Evolutionary conservation across 2,113 vertebrate genomes (phyloP).

Genomic region (Acinonyx jubatus): DNA sequence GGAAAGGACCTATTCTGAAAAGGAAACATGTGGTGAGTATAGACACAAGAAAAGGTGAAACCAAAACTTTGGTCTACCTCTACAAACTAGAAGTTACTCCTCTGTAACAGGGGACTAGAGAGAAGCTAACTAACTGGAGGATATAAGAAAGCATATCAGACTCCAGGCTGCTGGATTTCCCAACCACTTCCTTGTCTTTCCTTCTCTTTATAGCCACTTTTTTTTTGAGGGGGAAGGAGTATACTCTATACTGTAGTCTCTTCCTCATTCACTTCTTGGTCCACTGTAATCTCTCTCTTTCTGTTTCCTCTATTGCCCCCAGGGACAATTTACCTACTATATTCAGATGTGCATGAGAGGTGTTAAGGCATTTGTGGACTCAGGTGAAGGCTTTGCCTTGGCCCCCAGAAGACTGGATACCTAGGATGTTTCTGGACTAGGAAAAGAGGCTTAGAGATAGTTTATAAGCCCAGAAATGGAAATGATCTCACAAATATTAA

Average conservation of each 20-base stretch:
- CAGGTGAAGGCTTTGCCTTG: not conserved
- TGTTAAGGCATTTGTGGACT: not conserved
- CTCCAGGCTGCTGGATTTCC: not conserved
- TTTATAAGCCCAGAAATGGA: not conserved
- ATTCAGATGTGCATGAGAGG: not conserved
- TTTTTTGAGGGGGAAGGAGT: not conserved
- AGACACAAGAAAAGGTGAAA: not conserved
- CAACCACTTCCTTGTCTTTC: not conserved
- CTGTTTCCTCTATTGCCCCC: not conserved
- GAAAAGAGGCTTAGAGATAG: not conserved
- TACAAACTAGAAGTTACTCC: not conserved
- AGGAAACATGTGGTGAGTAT: not conserved
- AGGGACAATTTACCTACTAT: not conserved
- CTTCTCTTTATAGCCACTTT: not conserved
- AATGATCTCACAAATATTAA: not conserved
- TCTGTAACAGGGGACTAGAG: not conserved
- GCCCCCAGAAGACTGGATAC: not conserved
- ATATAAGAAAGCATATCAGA: not conserved
- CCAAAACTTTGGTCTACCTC: not conserved
- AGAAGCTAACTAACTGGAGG: not conserved
- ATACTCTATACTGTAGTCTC: not conserved
- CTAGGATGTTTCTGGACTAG: not conserved
- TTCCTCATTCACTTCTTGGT: not conserved
- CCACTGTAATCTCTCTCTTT: not conserved
- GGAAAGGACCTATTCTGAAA: not conserved